Evolutionary conservation across 2,888 invertebrate genomes (phyloP), one percentile per base, ranked within the genome.

Genomic region (Melipona bicolor): DNA sequence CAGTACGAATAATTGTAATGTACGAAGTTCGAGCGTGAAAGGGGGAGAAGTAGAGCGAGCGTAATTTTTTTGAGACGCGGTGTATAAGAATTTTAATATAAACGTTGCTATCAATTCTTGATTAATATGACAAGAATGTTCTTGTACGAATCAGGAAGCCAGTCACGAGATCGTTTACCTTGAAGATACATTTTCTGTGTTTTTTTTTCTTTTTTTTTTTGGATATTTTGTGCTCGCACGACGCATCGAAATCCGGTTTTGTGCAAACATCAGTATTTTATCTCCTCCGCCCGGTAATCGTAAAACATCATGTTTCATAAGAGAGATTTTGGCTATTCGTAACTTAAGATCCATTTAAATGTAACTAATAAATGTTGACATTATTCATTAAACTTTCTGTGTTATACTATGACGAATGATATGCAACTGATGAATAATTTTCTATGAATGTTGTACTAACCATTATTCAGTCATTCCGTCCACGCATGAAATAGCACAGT

Each of bases 231-330:
- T 56, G 4, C 54, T 68, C 24, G 17, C n/a, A 17, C 56, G 19
- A 21, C 5, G 21, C 15, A 72, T 72, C 15, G 24, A 61, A 72
- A 27, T 72, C 72, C 61, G 49, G 72, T 72, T 72, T 27, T 61
- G 21, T 61, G 72, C 27, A 72, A 59, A 61, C 27, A 49, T 72
- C 61, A 3, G n/a, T 32, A 49, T 72, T 72, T 70, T 72, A 72
- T 49, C 21, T 27, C 13, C 21, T 2, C 49, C 24, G 6, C 36
- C 36, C 9, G 36, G 43, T 49, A 43, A 27, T 43, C 27, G 15
- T 61, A 72, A 71, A 71, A 27, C 9, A 24, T 11, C 19, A 17
- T 17, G 59, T 17, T 19, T 49, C 27, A 5, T 19, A 19, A 19
- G 56, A 36, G 56, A n/a, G 19, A 43, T 19, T 24, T 36, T 13